These are phyloP conservation scores for Phrynocephalus vlangalii DNA, from an alignment of 2,797 vertebrate species.

Conservation along the genomic window DNA sequence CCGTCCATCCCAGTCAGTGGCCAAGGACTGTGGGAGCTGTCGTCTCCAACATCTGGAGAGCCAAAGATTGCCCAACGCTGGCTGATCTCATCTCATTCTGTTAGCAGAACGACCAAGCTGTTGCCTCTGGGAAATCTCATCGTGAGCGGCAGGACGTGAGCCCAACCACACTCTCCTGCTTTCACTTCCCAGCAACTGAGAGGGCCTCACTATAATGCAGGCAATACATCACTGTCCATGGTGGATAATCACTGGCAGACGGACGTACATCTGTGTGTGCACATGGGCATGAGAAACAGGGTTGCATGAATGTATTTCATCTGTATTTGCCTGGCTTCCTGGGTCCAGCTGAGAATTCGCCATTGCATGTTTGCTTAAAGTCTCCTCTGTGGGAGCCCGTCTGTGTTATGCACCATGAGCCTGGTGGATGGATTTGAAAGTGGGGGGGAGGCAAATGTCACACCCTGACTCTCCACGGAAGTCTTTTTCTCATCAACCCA, in stretches of 20 bases:
- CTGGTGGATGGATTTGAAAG: not conserved
- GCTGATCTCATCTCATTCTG: not conserved
- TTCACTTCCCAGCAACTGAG: not conserved
- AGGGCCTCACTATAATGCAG: not conserved
- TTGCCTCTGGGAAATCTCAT: not conserved
- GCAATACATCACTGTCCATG: not conserved
- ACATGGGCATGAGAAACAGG: not conserved
- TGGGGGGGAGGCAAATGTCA: not conserved
- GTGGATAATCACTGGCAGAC: not conserved
- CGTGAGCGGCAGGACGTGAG: not conserved
- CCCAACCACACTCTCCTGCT: not conserved
- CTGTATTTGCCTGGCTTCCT: not conserved
- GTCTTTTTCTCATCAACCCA: not conserved
- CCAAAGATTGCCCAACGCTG: not conserved
- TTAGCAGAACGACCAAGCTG: not conserved
- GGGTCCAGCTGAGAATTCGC: not conserved
- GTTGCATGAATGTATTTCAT: not conserved
- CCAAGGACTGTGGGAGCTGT: not conserved
- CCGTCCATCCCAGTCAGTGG: not conserved
- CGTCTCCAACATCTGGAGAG: not conserved
- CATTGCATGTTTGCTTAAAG: not conserved
- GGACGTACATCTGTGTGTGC: not conserved
- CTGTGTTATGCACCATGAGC: not conserved
- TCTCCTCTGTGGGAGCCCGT: not conserved
- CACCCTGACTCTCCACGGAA: not conserved